phyloP scores from a whole-genome alignment of 37 sponge, comb jelly and placozoan genomes.

The Beroe ovata region DNA sequence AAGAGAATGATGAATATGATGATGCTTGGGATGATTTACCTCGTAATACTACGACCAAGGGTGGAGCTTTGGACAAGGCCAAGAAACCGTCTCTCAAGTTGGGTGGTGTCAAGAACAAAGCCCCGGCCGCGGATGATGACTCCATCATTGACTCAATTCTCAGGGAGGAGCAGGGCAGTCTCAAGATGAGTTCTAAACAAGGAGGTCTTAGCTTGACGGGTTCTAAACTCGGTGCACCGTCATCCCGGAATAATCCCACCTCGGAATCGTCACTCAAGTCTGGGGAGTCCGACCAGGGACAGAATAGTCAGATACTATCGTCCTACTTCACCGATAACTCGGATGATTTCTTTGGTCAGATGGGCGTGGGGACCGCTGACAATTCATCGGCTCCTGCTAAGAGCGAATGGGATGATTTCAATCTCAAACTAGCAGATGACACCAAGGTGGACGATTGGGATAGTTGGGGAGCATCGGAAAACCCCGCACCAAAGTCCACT shows the following conservation, averaged over 20 bases:
- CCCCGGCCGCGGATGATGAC: not conserved
- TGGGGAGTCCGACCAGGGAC: not conserved
- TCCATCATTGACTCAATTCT: not conserved
- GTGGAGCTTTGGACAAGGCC: too few relatives aligned
- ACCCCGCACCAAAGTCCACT: not conserved
- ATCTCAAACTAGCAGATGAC: not conserved
- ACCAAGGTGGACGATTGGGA: not conserved
- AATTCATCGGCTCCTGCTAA: not conserved
- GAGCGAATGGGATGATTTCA: conserved; percentile 52
- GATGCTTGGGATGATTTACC: not conserved
- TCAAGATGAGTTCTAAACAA: not conserved
- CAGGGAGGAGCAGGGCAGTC: not conserved
- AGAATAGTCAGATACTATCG: conserved; percentile 2
- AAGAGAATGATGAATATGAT: not conserved
- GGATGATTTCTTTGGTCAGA: not conserved
- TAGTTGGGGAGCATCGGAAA: not conserved
- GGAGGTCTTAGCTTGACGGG: not conserved
- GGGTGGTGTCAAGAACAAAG: conserved; percentile 2
- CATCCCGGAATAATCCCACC: not conserved
- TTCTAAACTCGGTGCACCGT: not conserved
- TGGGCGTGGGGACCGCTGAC: not conserved
- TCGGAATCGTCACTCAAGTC: conserved; percentile 10
- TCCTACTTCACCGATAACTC: not conserved
- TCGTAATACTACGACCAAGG: not conserved
- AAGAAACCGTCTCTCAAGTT: not conserved